phyloP scores from a whole-genome alignment of 2,113 vertebrate genomes.

The Jaculus jaculus region DNA sequence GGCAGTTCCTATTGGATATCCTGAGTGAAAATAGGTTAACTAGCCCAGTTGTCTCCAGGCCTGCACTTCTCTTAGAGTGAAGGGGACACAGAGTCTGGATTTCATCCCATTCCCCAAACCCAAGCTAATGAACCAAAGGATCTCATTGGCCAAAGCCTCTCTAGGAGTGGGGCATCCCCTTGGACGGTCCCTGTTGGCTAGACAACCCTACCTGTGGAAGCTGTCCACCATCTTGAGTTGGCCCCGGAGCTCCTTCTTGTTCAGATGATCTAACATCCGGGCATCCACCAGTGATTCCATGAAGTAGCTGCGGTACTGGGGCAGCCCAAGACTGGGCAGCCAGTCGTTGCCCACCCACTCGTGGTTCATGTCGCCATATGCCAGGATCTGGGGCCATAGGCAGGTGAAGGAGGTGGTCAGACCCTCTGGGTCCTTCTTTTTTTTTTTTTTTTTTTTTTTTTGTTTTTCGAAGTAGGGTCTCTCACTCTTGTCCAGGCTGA shows the following conservation, averaged over 20 bases:
- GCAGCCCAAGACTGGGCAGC: conserved; percentile 94
- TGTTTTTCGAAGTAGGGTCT: too few relatives aligned
- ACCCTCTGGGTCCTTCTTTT: conserved; percentile 41
- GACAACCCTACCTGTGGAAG: conserved; percentile 91
- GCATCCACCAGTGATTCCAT: conserved; percentile 97
- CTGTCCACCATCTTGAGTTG: conserved; percentile 98
- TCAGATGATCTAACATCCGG: conserved; percentile 95
- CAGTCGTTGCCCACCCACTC: conserved; percentile 97
- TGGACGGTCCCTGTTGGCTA: neutral
- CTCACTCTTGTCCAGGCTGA: too few relatives aligned
- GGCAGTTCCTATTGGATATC: neutral
- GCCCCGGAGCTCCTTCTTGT: conserved; percentile 95
- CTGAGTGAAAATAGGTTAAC: neutral
- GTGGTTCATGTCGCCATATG: conserved; percentile 96
- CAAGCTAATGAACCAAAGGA: neutral
- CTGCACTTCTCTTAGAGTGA: neutral
- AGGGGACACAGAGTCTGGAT: neutral
- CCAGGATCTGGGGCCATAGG: conserved; percentile 89
- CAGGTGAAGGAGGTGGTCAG: conserved; percentile 61
- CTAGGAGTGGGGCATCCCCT: neutral
- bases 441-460: too few relatives aligned
- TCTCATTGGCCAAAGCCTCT: neutral
- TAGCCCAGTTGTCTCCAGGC: neutral
- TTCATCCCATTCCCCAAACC: neutral
- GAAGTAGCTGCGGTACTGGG: conserved; percentile 96